Evolutionary conservation across 2,113 vertebrate species (phyloP).

Genomic region (Datnioides undecimradiatus): DNA sequence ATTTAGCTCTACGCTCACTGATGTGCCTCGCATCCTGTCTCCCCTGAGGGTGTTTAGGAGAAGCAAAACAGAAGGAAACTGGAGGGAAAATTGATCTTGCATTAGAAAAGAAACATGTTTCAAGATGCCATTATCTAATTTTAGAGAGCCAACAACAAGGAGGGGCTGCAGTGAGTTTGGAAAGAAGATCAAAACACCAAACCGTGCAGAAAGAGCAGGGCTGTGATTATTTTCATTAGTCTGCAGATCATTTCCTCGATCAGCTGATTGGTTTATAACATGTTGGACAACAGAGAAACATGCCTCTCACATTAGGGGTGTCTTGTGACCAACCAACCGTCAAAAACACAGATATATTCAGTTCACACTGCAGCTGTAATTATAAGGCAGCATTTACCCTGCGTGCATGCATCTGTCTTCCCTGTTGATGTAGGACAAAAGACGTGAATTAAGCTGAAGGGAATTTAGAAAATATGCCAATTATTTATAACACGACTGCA

Average conservation of each 20-base stretch:
- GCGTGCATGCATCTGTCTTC: no score
- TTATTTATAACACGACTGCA: neutral
- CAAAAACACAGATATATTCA: neutral
- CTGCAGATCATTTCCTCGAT: neutral
- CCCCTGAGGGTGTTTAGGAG: neutral
- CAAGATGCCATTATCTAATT: neutral
- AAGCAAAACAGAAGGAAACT: constrained; percentile 33
- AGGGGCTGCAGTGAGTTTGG: neutral
- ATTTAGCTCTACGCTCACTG: constrained; percentile 14
- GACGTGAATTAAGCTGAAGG: neutral
- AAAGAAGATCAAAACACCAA: neutral
- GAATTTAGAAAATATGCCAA: neutral
- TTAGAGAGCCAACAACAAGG: neutral
- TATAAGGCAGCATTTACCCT: neutral
- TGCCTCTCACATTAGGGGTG: no score
- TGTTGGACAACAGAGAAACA: neutral
- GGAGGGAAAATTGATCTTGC: constrained; percentile 26
- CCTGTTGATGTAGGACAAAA: neutral
- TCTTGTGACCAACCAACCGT: no score
- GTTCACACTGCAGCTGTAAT: neutral
- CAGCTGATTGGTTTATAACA: neutral
- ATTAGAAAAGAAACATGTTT: constrained; percentile 18
- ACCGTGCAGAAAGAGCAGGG: neutral
- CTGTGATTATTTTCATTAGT: neutral
- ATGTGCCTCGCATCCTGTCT: neutral